These are phyloP conservation scores for Rhyzopertha dominica DNA, from an alignment of 1,140 invertebrate genomes.

Conservation along the genomic window DNA sequence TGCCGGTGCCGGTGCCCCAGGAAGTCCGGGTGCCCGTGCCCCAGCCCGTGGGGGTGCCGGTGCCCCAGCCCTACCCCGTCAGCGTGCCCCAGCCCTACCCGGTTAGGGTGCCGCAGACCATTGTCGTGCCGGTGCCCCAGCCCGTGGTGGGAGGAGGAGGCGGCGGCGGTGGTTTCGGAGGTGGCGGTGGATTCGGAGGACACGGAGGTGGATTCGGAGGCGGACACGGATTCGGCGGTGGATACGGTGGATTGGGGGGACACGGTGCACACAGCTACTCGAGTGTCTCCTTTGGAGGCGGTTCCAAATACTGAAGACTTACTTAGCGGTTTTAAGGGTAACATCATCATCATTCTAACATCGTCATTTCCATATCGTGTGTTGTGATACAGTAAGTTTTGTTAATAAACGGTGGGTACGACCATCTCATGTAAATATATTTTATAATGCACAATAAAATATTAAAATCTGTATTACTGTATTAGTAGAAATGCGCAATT, in stretches of 20 bases:
- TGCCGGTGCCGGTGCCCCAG: slow-evolving; percentile 31
- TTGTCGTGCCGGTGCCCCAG: slow-evolving; percentile 37
- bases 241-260: slow-evolving; percentile 19
- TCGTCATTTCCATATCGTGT: slow-evolving; percentile 10
- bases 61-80: slow-evolving; percentile 37
- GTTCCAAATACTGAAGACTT: slow-evolving; percentile 14
- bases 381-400: slow-evolving; percentile 16
- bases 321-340: slow-evolving; percentile 8
- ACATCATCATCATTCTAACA: slow-evolving; percentile 14
- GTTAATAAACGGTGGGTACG: no score
- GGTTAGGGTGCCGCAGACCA: slow-evolving; percentile 37
- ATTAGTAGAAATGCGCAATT: no score
- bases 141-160: slow-evolving; percentile 31
- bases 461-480: no score
- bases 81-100: slow-evolving; percentile 32
- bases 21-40: slow-evolving; percentile 31
- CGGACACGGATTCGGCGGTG: slow-evolving; percentile 16
- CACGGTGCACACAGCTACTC: slow-evolving; percentile 21
- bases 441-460: no score
- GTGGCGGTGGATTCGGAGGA: slow-evolving; percentile 13
- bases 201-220: slow-evolving; percentile 13
- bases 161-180: slow-evolving; percentile 20
- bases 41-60: slow-evolving; percentile 29
- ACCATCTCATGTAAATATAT: no score
- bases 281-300: slow-evolving; percentile 22